These are phyloP conservation scores for Gandaritis pyraliata DNA, from an alignment of 2,888 invertebrate species.

Conservation along the genomic window DNA sequence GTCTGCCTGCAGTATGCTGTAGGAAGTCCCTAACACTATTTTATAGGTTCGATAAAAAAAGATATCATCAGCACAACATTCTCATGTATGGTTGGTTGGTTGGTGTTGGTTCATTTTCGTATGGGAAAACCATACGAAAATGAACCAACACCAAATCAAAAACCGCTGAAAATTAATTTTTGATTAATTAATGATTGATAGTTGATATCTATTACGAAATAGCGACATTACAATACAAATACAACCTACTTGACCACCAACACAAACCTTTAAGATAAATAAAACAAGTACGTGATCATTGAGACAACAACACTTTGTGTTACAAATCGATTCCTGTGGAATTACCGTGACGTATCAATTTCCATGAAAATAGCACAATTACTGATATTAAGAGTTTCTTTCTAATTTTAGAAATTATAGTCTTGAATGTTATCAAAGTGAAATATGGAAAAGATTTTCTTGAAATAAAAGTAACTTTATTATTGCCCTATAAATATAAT, in stretches of 20 bases:
- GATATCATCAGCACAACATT: too few relatives aligned
- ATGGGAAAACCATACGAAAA: too few relatives aligned
- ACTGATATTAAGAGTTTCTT: neutral
- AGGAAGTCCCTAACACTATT: neutral
- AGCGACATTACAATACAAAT: too few relatives aligned
- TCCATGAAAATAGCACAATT: conserved; percentile 16
- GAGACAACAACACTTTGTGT: conserved; percentile 20
- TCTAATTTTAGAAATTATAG: conserved; percentile 2
- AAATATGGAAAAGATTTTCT: neutral
- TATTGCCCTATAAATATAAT: conserved; percentile 8
- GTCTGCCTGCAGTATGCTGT: too few relatives aligned
- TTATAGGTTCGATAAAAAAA: conserved; percentile 1
- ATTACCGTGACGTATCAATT: conserved; percentile 27
- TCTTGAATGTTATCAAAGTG: neutral
- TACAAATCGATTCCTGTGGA: conserved; percentile 18
- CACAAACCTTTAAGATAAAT: conserved; percentile 9
- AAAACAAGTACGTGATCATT: conserved; percentile 23
- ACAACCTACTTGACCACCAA: neutral
- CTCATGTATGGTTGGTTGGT: too few relatives aligned
- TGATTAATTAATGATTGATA: too few relatives aligned
- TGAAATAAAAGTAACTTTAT: conserved; percentile 8
- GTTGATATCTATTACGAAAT: too few relatives aligned
- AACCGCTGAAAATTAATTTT: too few relatives aligned
- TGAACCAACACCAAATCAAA: too few relatives aligned
- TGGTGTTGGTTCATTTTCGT: too few relatives aligned